A percentile compares a stretch with the other conserved stretches of the same genome.
Evolutionary conservation across 2,888 invertebrate species (phyloP).

Genomic region (Drosophila mimica): DNA sequence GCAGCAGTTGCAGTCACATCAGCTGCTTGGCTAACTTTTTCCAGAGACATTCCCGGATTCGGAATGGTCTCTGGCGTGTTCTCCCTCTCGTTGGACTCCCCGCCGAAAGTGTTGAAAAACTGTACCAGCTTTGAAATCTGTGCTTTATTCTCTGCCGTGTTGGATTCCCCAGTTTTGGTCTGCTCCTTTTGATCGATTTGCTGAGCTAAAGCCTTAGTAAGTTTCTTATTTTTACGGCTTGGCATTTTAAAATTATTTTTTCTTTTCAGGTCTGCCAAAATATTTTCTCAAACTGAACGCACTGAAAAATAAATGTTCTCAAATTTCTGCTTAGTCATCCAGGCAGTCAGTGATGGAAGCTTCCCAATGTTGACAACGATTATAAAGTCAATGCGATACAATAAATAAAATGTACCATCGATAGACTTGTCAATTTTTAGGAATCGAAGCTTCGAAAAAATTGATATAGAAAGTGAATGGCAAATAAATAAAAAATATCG

Average conservation of each 20-base stretch:
- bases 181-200: background rate
- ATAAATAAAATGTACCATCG: conserved; percentile 1
- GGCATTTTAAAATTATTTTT: background rate
- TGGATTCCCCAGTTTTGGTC: background rate
- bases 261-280: background rate
- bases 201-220: background rate
- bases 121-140: background rate
- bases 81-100: background rate
- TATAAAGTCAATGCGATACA: background rate
- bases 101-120: background rate
- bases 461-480: background rate
- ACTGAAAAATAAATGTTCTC: too few species aligned
- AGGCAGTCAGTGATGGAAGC: background rate
- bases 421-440: background rate
- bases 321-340: background rate
- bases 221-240: background rate
- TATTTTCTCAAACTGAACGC: background rate
- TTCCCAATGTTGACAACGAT: background rate
- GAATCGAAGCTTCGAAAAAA: background rate
- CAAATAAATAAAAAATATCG: background rate
- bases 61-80: background rate
- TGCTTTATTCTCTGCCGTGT: background rate
- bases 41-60: background rate
- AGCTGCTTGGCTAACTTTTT: background rate
- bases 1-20: background rate